phyloP scores from a whole-genome alignment of 2,888 invertebrate species.

The Clostera curtula region DNA sequence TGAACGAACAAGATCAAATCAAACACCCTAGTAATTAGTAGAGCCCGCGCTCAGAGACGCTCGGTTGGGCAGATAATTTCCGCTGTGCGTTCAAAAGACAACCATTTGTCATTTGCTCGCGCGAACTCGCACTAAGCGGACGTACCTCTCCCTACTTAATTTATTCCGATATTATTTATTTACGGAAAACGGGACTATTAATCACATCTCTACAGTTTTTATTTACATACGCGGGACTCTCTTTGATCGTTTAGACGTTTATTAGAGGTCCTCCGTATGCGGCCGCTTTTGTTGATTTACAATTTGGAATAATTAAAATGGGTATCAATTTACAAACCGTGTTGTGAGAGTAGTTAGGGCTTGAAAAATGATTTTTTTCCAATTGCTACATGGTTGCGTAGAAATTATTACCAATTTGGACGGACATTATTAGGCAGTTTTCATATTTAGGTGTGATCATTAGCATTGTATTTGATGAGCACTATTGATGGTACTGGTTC shows the following conservation, averaged over 20 bases:
- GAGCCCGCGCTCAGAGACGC: conserved; percentile 61
- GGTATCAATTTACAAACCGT: conserved; percentile 20
- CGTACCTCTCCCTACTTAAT: conserved; percentile 63
- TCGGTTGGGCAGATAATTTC: conserved; percentile 73
- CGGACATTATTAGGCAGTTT: conserved; percentile 6
- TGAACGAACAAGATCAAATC: conserved; percentile 56
- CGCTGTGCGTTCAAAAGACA: conserved; percentile 69
- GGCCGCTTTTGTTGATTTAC: conserved; percentile 32
- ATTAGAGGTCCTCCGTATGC: conserved; percentile 45
- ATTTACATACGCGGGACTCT: conserved; percentile 59
- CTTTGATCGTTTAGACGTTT: conserved; percentile 63
- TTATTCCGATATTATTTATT: conserved; percentile 74
- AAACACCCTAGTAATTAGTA: conserved; percentile 71
- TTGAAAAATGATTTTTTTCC: conserved; percentile 3
- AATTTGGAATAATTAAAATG: conserved; percentile 15
- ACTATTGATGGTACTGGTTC: neutral
- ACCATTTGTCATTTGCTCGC: conserved; percentile 71
- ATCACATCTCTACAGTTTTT: conserved; percentile 70
- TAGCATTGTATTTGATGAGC: neutral
- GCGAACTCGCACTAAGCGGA: conserved; percentile 60
- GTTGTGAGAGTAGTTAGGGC: conserved; percentile 15
- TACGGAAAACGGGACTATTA: conserved; percentile 71
- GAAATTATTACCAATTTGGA: conserved; percentile 9
- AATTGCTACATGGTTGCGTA: conserved; percentile 5
- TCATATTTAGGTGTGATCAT: neutral